phyloP scores from a whole-genome alignment of 1,140 invertebrate genomes.

The Idris sp. region DNA sequence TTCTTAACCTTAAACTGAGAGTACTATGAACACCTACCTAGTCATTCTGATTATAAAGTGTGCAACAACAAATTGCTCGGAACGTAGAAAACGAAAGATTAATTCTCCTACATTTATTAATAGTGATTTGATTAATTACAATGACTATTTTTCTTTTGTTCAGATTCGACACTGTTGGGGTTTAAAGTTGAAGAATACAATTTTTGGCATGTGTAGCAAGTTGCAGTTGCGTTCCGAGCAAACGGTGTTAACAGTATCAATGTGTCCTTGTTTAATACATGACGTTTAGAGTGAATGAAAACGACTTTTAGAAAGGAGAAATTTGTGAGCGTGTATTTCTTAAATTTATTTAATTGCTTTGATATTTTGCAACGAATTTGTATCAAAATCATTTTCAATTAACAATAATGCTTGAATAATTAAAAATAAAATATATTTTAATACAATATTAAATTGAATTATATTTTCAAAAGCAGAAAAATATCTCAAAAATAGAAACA shows the following conservation, averaged over 20 bases:
- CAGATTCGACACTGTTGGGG: constrained; percentile 7
- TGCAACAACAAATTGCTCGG: background rate
- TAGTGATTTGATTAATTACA: constrained; percentile 13
- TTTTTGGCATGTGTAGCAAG: background rate
- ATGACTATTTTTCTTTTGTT: background rate
- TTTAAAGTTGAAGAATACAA: constrained; percentile 13
- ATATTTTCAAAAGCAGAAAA: too few species aligned
- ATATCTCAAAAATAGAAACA: too few species aligned
- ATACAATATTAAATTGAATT: too few species aligned
- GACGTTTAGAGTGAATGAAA: too few species aligned
- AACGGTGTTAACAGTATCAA: background rate
- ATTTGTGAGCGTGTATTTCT: too few species aligned
- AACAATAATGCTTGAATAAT: too few species aligned
- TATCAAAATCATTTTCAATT: too few species aligned
- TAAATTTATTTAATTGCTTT: too few species aligned
- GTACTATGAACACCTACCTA: constrained; percentile 30
- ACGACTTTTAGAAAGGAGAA: too few species aligned
- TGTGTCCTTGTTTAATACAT: background rate
- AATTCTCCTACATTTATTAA: constrained; percentile 35
- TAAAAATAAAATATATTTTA: too few species aligned
- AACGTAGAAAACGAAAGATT: background rate
- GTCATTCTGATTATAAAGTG: constrained; percentile 43
- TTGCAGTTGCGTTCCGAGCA: background rate
- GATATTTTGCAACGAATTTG: too few species aligned
- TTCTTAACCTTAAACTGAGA: constrained; percentile 44